Percentiles rank a stretch among this genome's conserved stretches.
phyloP scores from a whole-genome alignment of 2,113 vertebrate genomes.

The Stegastes partitus region DNA sequence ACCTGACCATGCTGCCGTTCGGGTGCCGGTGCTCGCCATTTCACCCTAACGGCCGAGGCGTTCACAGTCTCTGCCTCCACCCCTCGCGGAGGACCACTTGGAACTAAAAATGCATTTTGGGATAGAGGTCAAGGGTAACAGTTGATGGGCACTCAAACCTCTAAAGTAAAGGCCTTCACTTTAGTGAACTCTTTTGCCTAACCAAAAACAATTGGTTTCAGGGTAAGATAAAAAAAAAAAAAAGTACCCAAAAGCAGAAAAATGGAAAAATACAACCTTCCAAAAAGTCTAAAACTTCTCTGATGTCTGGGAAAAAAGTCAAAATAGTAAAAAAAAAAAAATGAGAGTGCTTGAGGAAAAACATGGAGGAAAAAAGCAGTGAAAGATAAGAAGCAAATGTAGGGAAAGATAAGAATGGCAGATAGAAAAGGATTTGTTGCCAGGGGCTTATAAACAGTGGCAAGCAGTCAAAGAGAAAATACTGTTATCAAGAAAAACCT shows the following conservation, averaged over 20 bases:
- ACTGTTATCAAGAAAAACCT: constrained; percentile 74
- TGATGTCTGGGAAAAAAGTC: constrained; percentile 72
- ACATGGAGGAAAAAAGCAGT: constrained; percentile 90
- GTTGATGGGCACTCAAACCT: constrained; percentile 65
- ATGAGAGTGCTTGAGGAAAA: constrained; percentile 88
- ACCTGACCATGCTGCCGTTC: constrained; percentile 95
- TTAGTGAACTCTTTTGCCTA: constrained; percentile 29
- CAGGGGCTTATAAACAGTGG: constrained; percentile 76
- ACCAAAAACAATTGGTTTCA: constrained; percentile 50
- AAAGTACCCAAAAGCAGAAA: constrained; percentile 50
- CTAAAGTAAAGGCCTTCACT: constrained; percentile 52
- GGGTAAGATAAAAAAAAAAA: constrained; percentile 73
- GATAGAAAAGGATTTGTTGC: constrained; percentile 77
- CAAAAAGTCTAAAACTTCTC: constrained; percentile 68
- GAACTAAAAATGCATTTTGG: constrained; percentile 98
- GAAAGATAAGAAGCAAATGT: constrained; percentile 91
- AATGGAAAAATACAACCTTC: constrained; percentile 53
- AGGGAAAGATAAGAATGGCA: constrained; percentile 79
- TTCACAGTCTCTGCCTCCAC: constrained; percentile 97
- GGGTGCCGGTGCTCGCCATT: constrained; percentile 93
- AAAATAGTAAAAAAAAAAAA: constrained; percentile 83
- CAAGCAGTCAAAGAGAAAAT: constrained; percentile 77
- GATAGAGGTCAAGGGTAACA: constrained; percentile 86
- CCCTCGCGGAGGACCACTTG: constrained; percentile 95
- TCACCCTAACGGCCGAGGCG: constrained; percentile 94